Evolutionary conservation across 2,888 invertebrate genomes (phyloP), one percentile per base, ranked within the genome.

Genomic region (Cacoxenus indagator): DNA sequence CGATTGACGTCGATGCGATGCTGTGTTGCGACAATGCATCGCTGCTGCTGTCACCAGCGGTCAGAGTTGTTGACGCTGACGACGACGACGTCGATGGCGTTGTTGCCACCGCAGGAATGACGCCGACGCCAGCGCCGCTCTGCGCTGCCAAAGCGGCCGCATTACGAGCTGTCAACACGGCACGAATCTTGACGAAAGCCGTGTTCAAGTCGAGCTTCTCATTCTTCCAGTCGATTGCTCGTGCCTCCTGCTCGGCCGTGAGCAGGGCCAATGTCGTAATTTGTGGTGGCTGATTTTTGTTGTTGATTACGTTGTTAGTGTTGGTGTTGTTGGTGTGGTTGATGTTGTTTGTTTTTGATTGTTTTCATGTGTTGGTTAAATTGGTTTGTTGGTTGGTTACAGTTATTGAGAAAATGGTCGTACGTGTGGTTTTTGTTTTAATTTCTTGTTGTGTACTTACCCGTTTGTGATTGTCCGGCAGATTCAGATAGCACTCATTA

Each of bases 401-500:
- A 29, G 26, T 57, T 11, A 26, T 54, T 24, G 22, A 54, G 8
- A 54, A 19, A 24, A 54, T 54, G 29, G 17, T 57, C 8, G 19
- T 57, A 24, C 31, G 4, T 57, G 27, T 27, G 27, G 24, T 57
- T 57, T 14, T 27, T 55, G 27, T 14, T n/a, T 29, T 2, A 17
- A 4, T 59, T 17, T 59, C n/a, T 31, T 59, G 14, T 45, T 59
- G 64, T 45, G n/a, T 51, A 95, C 95, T 95, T 94, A 97, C 98
- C 96, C 96, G 93, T 93, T 96, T 96, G 91, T 98, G 97, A 91
- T 97, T 97, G 91, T 98, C 98, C 90, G 97, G 96, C 88, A 98
- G 93, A 91, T 95, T 96, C 90, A 96, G 92, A 91, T 96, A 95
- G 91, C 97, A 98, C 92, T 99, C 99, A 91, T 98, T 98, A 92